Evolutionary conservation across 2,888 invertebrate genomes (phyloP).

Genomic region (Neuroscelio doddi): DNA sequence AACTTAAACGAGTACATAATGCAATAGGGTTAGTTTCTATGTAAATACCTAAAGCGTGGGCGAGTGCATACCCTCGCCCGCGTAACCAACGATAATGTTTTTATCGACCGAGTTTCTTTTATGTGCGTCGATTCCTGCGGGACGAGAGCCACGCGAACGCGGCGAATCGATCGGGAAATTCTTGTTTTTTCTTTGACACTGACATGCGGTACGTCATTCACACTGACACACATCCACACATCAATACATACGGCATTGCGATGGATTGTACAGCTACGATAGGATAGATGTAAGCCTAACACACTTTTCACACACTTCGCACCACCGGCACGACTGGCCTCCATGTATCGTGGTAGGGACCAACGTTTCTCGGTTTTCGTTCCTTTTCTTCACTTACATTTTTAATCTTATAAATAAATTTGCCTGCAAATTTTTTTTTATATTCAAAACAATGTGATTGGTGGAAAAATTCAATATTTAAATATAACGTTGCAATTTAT

Average conservation of each 20-base stretch:
- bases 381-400: slow-evolving; percentile 11
- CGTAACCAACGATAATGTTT: slow-evolving; percentile 69
- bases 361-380: slow-evolving; percentile 47
- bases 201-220: slow-evolving; percentile 53
- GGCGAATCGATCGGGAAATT: slow-evolving; percentile 62
- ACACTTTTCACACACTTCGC: slow-evolving; percentile 60
- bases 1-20: slow-evolving; percentile 67
- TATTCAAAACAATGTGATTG: too few species aligned
- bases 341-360: slow-evolving; percentile 63
- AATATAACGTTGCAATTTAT: too few species aligned
- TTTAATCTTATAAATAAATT: too few species aligned
- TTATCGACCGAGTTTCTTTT: slow-evolving; percentile 69
- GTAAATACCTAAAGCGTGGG: slow-evolving; percentile 61
- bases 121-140: slow-evolving; percentile 54
- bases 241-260: slow-evolving; percentile 62
- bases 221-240: slow-evolving; percentile 56
- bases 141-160: slow-evolving; percentile 15
- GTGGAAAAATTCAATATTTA: too few species aligned
- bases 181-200: slow-evolving; percentile 61
- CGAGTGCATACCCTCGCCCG: slow-evolving; percentile 66
- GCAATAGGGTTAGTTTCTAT: slow-evolving; percentile 70
- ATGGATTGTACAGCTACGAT: slow-evolving; percentile 65
- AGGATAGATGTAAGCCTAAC: slow-evolving; percentile 58
- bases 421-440: slow-evolving; percentile 18
- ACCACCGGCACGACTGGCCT: slow-evolving; percentile 57